Evolutionary conservation across 2,113 vertebrate species (phyloP).

Genomic region (Gopherus evgoodei): DNA sequence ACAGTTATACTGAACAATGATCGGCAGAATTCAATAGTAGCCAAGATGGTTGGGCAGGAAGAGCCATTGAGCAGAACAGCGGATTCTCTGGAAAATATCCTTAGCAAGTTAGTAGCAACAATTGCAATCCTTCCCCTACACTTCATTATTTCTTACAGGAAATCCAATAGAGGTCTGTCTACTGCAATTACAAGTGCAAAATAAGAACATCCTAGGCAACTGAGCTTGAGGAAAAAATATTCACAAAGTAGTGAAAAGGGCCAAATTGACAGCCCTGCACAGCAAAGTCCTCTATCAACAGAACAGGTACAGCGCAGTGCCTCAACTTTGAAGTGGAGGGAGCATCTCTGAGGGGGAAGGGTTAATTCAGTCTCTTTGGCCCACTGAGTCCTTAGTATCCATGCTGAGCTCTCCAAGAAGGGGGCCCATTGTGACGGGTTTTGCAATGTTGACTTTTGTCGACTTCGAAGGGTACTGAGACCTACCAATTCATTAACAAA

Average conservation of each 20-base stretch:
- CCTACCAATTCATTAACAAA: background rate
- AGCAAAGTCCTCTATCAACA: background rate
- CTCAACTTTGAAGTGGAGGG: background rate
- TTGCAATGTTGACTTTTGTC: fast-evolving
- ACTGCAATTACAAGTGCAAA: background rate
- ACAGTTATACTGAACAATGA: conserved; percentile 97
- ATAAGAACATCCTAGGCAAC: background rate
- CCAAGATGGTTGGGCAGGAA: conserved; percentile 88
- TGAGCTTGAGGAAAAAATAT: background rate
- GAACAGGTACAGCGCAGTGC: background rate
- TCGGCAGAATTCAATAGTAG: conserved; percentile 81
- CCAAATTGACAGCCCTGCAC: too few species aligned
- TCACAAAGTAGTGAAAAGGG: background rate
- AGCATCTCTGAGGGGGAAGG: background rate
- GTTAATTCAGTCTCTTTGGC: background rate
- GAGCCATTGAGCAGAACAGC: conserved; percentile 84
- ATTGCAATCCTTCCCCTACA: background rate
- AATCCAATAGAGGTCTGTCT: background rate
- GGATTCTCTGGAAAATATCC: conserved; percentile 92
- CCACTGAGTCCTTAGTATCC: background rate
- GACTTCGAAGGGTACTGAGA: background rate
- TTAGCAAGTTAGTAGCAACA: conserved; percentile 91
- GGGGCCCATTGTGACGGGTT: fast-evolving
- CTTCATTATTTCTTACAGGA: background rate
- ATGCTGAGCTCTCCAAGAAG: background rate